A percentile compares a stretch with the other conserved stretches of the same genome.
Conservation (phyloP, 2,888 invertebrate species). For the Schizaphis graminum region DNA sequence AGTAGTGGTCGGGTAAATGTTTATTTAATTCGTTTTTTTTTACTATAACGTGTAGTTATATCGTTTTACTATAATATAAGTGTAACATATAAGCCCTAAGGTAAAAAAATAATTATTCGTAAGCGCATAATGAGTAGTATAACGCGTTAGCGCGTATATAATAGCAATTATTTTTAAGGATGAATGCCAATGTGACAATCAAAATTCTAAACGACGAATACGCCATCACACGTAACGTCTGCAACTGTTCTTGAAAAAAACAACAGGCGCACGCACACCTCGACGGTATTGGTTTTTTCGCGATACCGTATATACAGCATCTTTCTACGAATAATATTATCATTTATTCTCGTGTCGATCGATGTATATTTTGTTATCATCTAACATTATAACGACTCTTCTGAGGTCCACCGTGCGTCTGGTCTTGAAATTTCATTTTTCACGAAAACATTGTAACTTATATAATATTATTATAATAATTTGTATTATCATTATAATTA, state of each 20-base stretch:
- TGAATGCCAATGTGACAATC: constrained; percentile 65
- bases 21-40: constrained; percentile 36
- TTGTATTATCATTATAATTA: constrained; percentile 30
- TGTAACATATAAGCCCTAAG: constrained; percentile 1
- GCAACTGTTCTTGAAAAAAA: constrained; percentile 58
- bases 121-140: constrained; percentile 42
- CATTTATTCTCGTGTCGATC: neutral
- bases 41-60: neutral
- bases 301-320: neutral
- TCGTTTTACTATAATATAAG: constrained; percentile 17
- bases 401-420: constrained; percentile 38
- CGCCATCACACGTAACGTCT: constrained; percentile 60
- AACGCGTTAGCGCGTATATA: constrained; percentile 39
- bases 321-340: neutral
- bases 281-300: neutral
- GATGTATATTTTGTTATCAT: neutral
- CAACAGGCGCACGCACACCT: constrained; percentile 1
- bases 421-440: constrained; percentile 64
- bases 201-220: constrained; percentile 64
- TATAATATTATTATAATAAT: constrained; percentile 20
- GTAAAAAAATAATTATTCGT: constrained; percentile 27
- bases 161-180: constrained; percentile 54
- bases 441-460: constrained; percentile 57
- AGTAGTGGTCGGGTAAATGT: constrained; percentile 52
- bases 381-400: constrained; percentile 29